Evolutionary conservation across 2,797 vertebrate species (phyloP), one percentile per base, ranked within the genome.

Genomic region (Nothura maculosa): DNA sequence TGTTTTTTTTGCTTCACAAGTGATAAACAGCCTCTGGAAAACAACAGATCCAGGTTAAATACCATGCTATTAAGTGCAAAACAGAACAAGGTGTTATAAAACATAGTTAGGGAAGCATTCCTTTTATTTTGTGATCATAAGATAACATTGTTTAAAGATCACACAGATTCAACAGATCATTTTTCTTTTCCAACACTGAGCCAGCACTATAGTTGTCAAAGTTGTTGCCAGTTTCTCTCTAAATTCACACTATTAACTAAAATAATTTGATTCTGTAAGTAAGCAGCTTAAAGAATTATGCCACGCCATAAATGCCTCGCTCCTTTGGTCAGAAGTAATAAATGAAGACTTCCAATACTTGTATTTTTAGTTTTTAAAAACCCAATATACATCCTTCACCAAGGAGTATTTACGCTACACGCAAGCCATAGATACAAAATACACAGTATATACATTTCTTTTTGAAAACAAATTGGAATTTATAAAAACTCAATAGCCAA

Each of bases 401-500:
- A 96, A 95, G 92, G 96, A 95, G 91, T 93, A 93, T 55, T 92
- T 89, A 96, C 74, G 81, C 72, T 94, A 97, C 74, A 85, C 90
- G 85, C 74, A 66, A 94, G 74, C 94, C 85, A 93, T 89, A 94
- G 88, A 97, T 96, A 97, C 97, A 90, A 94, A 94, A 97, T 96
- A 92, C 81, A 97, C 92, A 96, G 91, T 96, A 97, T 92, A 89
- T 92, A 97, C 83, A 97, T 27, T 87, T 90, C 16, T 95, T 94
- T 87, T 95, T 95, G 88, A 95, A 96, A 97, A 90, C 90, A 96
- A 97, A 96, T 92, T 95, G 91, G 89, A 97, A 97, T 93, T 97
- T 97, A 96, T 96, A 97, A 97, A 97, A 94, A 94, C 95, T 94
- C 88, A 97, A 97, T 81, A 95, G 95, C 94, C 97, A 97, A 98